phyloP scores from a whole-genome alignment of 2,888 invertebrate species.

The Schizaphis graminum region DNA sequence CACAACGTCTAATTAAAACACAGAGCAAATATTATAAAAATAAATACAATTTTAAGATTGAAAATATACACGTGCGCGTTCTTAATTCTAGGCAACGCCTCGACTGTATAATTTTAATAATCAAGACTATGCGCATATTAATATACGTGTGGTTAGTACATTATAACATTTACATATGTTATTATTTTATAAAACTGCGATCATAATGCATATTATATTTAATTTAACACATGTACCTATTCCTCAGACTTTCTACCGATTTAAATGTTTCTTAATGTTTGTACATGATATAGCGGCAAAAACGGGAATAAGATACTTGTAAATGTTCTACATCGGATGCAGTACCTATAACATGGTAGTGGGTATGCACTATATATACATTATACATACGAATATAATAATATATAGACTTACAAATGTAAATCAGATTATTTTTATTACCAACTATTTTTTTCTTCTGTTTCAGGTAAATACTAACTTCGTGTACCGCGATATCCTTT shows the following conservation, averaged over 20 bases:
- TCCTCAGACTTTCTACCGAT: not conserved
- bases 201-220: not conserved
- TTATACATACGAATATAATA: not conserved
- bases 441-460: not conserved
- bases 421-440: not conserved
- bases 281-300: not conserved
- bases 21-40: slow-evolving; percentile 31
- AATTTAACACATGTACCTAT: not conserved
- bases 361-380: not conserved
- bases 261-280: not conserved
- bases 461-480: not conserved
- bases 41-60: not conserved
- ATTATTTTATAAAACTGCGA: not conserved
- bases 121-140: not conserved
- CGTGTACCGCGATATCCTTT: not conserved
- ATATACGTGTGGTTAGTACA: not conserved
- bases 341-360: not conserved
- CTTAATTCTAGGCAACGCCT: slow-evolving; percentile 4
- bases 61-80: not conserved
- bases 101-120: slow-evolving; percentile 6
- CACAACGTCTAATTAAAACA: not conserved
- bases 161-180: not conserved
- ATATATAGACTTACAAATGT: not conserved
- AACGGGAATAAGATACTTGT: not conserved
- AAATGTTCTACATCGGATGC: not conserved